A percentile compares a stretch with the other conserved stretches of the same genome.
These are phyloP conservation scores for Clarias batrachus DNA, from an alignment of 2,113 vertebrate genomes.

Conservation along the genomic window DNA sequence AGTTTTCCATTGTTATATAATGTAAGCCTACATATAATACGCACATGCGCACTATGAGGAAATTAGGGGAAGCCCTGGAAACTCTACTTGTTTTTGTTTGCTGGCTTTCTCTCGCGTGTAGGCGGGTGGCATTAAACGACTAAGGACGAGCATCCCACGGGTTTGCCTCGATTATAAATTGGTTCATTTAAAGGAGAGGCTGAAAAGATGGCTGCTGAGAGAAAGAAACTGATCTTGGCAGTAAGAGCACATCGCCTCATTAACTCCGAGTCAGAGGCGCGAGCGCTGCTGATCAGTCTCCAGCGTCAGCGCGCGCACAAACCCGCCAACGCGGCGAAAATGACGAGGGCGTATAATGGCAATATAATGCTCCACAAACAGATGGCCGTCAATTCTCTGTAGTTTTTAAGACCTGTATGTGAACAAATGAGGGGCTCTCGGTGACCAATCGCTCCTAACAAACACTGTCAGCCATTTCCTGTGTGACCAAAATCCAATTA, in stretches of 20 bases:
- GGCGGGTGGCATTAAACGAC: constrained; percentile 31
- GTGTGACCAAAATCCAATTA: constrained; percentile 20
- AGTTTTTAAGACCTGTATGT: not conserved
- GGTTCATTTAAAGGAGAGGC: constrained; percentile 43
- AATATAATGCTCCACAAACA: constrained; percentile 18
- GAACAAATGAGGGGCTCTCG: not conserved
- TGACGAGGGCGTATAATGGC: constrained; percentile 2
- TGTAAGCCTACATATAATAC: not conserved
- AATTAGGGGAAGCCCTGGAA: constrained; percentile 27
- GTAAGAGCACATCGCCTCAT: constrained; percentile 51
- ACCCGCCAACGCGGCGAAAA: constrained; percentile 31
- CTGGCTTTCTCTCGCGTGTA: constrained; percentile 6
- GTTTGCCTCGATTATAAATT: constrained; percentile 54
- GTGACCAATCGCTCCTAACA: constrained; percentile 20
- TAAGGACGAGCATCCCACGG: constrained; percentile 44
- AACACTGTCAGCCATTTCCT: constrained; percentile 16
- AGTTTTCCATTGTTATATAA: not conserved
- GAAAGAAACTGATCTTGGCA: constrained; percentile 46
- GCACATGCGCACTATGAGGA: not conserved
- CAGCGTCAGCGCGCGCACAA: constrained; percentile 15
- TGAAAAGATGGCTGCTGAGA: constrained; percentile 48
- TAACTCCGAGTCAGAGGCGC: constrained; percentile 47
- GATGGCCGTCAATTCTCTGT: constrained; percentile 14
- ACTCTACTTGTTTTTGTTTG: constrained; percentile 17
- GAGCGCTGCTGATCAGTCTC: constrained; percentile 38